A percentile compares a stretch with the other conserved stretches of the same genome.
Conservation (phyloP, 1,140 invertebrate genomes). For the Drosophila seguyi region DNA sequence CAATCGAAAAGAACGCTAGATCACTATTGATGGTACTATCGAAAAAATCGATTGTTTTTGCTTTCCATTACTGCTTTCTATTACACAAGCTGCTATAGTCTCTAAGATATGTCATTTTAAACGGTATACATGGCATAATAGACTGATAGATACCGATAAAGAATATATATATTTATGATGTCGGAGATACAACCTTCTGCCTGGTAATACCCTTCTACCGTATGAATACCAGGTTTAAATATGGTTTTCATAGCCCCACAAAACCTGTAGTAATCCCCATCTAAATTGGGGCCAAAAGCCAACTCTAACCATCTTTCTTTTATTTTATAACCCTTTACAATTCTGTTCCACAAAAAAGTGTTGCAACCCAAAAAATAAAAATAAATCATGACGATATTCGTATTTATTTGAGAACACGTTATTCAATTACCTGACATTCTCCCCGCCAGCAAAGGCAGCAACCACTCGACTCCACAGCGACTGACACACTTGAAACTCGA, state of each 20-base stretch:
- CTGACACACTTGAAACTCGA: constrained; percentile 62
- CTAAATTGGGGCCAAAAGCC: constrained; percentile 13
- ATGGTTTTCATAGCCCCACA: neutral
- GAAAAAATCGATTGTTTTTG: too few species aligned
- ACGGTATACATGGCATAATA: too few species aligned
- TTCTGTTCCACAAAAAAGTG: constrained; percentile 9
- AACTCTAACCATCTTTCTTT: neutral
- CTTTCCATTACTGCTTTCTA: too few species aligned
- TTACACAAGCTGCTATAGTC: too few species aligned
- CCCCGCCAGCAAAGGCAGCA: constrained; percentile 29
- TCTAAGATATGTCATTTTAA: too few species aligned
- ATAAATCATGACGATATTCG: constrained; percentile 39
- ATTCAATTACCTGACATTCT: constrained; percentile 58
- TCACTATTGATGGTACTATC: too few species aligned
- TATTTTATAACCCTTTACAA: neutral
- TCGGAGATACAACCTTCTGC: too few species aligned
- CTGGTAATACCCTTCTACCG: too few species aligned
- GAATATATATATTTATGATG: too few species aligned
- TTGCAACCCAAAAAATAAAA: neutral
- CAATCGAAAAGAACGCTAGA: too few species aligned
- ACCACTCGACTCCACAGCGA: constrained; percentile 30
- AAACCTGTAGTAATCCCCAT: neutral
- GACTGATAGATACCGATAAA: too few species aligned
- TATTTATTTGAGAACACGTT: constrained; percentile 50
- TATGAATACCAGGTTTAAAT: neutral